These are phyloP conservation scores for Allacma fusca DNA, from an alignment of 2,888 invertebrate genomes.

Conservation along the genomic window DNA sequence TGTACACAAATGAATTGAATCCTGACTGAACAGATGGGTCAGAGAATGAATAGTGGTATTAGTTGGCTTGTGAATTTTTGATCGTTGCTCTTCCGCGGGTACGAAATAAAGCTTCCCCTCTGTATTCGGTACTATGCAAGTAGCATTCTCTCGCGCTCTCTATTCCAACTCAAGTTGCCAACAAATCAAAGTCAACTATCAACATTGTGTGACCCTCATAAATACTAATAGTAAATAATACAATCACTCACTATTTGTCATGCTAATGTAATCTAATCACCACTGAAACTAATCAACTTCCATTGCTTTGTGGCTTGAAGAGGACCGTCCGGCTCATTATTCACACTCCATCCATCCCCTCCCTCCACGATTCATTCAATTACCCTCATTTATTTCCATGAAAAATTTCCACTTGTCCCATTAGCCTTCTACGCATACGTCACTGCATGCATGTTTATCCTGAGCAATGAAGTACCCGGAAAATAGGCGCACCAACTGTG, in stretches of 20 bases:
- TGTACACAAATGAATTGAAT: conserved; percentile 47
- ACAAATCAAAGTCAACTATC: conserved; percentile 35
- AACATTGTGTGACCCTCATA: conserved; percentile 39
- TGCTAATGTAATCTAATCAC: conserved; percentile 48
- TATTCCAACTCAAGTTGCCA: conserved; percentile 9
- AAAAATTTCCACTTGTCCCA: conserved; percentile 11
- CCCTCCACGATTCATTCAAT: conserved; percentile 35
- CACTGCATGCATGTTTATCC: neutral
- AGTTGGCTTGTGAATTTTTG: conserved; percentile 12
- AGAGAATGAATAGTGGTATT: conserved; percentile 27
- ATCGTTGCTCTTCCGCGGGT: conserved; percentile 23
- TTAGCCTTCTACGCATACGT: neutral
- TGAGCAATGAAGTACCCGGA: neutral
- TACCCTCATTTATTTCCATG: conserved; percentile 32
- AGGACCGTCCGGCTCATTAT: conserved; percentile 38
- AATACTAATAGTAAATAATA: conserved; percentile 44
- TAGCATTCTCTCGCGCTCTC: neutral
- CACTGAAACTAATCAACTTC: conserved; percentile 40
- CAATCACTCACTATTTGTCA: conserved; percentile 43
- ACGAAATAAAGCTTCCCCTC: neutral
- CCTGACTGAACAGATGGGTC: conserved; percentile 45
- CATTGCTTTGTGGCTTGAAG: conserved; percentile 44
- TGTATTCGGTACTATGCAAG: neutral
- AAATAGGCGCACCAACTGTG: neutral
- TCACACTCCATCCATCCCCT: conserved; percentile 38